Evolutionary conservation across 2,888 invertebrate species (phyloP), one percentile per base, ranked within the genome.

Genomic region (Anodontia alba): DNA sequence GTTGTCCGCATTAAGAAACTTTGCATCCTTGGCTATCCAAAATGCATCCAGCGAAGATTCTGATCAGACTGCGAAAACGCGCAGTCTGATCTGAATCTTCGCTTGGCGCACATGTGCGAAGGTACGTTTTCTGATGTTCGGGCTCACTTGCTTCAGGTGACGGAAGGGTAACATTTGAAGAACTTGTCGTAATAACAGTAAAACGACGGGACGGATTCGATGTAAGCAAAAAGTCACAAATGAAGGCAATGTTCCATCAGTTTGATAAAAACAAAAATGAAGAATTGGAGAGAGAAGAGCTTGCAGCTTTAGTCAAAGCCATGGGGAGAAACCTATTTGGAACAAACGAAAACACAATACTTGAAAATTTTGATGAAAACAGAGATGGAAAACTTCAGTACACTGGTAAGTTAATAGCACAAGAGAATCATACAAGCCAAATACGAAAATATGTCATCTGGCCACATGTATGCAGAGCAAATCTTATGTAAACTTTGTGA

Each of bases 91-190:
- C n/a, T n/a, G n/a, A n/a, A n/a, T n/a, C n/a, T n/a, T n/a, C n/a
- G n/a, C n/a, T n/a, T n/a, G n/a, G n/a, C n/a, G n/a, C n/a, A n/a
- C n/a, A n/a, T n/a, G n/a, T n/a, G n/a, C n/a, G n/a, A n/a, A n/a
- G n/a, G n/a, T n/a, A n/a, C n/a, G n/a, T n/a, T n/a, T n/a, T n/a
- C n/a, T n/a, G n/a, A n/a, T n/a, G n/a, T n/a, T n/a, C n/a, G n/a
- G n/a, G n/a, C n/a, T n/a, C n/a, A n/a, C n/a, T n/a, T n/a, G n/a
- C 33, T 49, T n/a, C 29, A 83, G 83, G 80, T 42, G 83, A 83
- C 42, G 83, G 83, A 0, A 83, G 80, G 42, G 75, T 83, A 17
- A 83, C 83, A 20, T 83, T 80, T 38, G 83, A 83, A 46, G 83
- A 83, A 49, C 36, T 83, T 68, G 83, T 83, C 12, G 83, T 83